phyloP scores from a whole-genome alignment of 1,140 invertebrate genomes.

The Drosophila equinoxialis region DNA sequence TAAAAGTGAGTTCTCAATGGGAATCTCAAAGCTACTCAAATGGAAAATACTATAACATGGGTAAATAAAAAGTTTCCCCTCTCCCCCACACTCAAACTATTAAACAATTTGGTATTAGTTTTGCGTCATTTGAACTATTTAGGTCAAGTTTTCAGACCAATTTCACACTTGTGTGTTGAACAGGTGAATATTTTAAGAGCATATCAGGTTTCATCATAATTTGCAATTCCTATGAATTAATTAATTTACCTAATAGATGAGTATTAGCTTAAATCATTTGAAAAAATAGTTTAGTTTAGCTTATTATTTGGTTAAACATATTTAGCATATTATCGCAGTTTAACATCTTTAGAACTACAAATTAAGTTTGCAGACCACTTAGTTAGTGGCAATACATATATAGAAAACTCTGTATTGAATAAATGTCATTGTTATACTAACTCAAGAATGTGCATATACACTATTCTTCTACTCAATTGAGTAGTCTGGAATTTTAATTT shows the following conservation, averaged over 20 bases:
- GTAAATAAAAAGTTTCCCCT: background rate
- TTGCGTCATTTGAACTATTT: slow-evolving; percentile 1
- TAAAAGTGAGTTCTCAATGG: background rate
- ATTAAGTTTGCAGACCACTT: slow-evolving; percentile 8
- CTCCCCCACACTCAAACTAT: background rate
- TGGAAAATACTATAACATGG: slow-evolving; percentile 4
- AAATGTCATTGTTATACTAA: slow-evolving; percentile 9
- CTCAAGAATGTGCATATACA: background rate
- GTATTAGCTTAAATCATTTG: background rate
- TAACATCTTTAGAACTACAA: slow-evolving; percentile 4
- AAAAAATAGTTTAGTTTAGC: too few relatives aligned
- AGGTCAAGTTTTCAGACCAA: background rate
- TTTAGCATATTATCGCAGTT: slow-evolving; percentile 2
- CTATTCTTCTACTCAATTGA: background rate
- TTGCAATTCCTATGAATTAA: background rate
- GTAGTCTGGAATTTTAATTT: slow-evolving; percentile 13
- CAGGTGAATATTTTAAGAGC: background rate
- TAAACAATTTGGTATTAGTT: background rate
- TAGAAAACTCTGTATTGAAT: background rate
- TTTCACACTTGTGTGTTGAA: background rate
- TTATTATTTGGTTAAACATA: background rate
- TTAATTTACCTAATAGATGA: background rate
- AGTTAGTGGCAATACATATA: background rate
- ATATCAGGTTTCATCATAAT: background rate
- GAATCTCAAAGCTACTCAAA: slow-evolving; percentile 19